Conservation (phyloP, 2,888 invertebrate genomes). For the Zygothrica quintamaculata region DNA sequence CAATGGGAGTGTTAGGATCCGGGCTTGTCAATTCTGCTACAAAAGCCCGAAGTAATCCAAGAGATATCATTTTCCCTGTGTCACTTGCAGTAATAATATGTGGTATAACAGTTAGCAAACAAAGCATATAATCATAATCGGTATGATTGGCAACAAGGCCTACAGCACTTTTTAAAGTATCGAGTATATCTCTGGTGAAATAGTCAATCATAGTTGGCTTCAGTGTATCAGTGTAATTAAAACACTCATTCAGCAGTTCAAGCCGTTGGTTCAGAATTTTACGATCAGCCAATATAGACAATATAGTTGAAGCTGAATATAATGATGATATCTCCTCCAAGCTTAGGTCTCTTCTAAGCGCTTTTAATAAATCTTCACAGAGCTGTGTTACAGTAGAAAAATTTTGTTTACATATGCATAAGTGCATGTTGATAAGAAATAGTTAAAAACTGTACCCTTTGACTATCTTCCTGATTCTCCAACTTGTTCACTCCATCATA, state of each 20-base stretch:
- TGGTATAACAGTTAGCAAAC: conserved; percentile 49
- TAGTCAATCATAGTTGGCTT: conserved; percentile 69
- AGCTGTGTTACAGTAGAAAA: conserved; percentile 35
- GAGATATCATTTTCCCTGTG: conserved; percentile 60
- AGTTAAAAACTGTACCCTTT: conserved; percentile 36
- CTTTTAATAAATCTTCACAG: conserved; percentile 19
- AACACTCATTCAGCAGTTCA: conserved; percentile 54
- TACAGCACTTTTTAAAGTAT: conserved; percentile 27
- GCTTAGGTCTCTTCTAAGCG: conserved; percentile 39
- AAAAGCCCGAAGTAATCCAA: conserved; percentile 52
- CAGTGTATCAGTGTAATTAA: conserved; percentile 61
- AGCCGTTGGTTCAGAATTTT: conserved; percentile 29
- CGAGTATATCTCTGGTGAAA: conserved; percentile 44
- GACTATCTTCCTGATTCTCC: conserved; percentile 7
- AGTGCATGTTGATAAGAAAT: no score
- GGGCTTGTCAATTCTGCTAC: conserved; percentile 37
- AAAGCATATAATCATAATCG: conserved; percentile 44
- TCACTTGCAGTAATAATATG: conserved; percentile 64
- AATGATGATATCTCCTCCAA: conserved; percentile 51
- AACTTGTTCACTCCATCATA: conserved; percentile 4
- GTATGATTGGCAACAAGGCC: conserved; percentile 25
- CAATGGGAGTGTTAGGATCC: conserved; percentile 15
- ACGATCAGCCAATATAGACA: conserved; percentile 34
- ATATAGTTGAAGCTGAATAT: conserved; percentile 40
- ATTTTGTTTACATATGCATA: no score